phyloP scores from a whole-genome alignment of 2,888 invertebrate genomes.

The Sussaba pulchella region DNA sequence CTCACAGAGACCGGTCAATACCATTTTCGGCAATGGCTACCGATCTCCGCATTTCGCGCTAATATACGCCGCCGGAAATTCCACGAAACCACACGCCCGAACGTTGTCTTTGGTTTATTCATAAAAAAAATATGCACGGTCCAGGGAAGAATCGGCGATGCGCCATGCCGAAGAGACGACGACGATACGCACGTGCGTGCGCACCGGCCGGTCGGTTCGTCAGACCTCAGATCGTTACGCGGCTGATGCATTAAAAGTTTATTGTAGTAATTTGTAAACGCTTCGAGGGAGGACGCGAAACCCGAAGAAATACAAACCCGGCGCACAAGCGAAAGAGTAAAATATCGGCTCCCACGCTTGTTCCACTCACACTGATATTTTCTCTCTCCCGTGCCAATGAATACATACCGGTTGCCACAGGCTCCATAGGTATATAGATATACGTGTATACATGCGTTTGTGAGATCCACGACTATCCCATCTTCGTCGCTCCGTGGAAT shows the following conservation, averaged over 20 bases:
- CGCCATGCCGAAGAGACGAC: too few species aligned
- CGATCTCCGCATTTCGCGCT: too few species aligned
- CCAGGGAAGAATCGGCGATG: too few species aligned
- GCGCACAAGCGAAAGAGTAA: slow-evolving; percentile 37
- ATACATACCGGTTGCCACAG: not conserved
- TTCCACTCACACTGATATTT: slow-evolving; percentile 45
- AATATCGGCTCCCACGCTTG: slow-evolving; percentile 76
- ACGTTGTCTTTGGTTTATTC: too few species aligned
- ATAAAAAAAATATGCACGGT: too few species aligned
- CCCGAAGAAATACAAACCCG: slow-evolving; percentile 50
- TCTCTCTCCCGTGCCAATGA: slow-evolving; percentile 33
- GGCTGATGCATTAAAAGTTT: slow-evolving; percentile 75
- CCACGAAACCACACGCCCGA: too few species aligned
- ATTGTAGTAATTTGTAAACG: slow-evolving; percentile 78
- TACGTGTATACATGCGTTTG: not conserved
- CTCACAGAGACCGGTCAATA: too few species aligned
- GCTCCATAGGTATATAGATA: not conserved
- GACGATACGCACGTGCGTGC: too few species aligned
- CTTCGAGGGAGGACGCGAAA: slow-evolving; percentile 51
- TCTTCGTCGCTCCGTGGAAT: not conserved
- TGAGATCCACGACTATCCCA: not conserved
- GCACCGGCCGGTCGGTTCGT: slow-evolving; percentile 48
- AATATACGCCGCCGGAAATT: too few species aligned
- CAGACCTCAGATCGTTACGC: slow-evolving; percentile 38
- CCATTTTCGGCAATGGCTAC: too few species aligned